These are phyloP conservation scores for Podiceps cristatus DNA, from an alignment of 2,113 vertebrate species.

Conservation along the genomic window DNA sequence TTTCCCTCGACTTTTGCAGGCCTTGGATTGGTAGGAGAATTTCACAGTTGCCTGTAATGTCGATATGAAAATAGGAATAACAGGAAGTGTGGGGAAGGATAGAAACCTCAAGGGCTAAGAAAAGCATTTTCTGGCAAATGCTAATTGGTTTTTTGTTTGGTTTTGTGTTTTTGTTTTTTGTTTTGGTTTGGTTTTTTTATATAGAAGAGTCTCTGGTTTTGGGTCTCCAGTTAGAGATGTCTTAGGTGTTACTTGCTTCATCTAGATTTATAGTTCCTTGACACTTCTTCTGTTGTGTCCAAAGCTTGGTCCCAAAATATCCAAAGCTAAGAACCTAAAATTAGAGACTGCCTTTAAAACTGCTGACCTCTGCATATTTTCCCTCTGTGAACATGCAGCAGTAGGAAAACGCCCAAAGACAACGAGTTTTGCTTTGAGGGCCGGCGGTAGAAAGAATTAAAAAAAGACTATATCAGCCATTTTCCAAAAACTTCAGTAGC, in stretches of 20 bases:
- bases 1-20: background rate
- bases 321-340: constrained; percentile 54
- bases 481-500: background rate
- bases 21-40: background rate
- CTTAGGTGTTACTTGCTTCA: constrained; percentile 55
- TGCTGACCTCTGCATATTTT: constrained; percentile 57
- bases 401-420: constrained; percentile 50
- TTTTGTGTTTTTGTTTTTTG: background rate
- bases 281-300: constrained; percentile 7
- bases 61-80: constrained; percentile 36
- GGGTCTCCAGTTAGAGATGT: background rate
- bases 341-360: constrained; percentile 60
- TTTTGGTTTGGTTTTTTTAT: background rate
- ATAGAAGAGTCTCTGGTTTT: background rate
- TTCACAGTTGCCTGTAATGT: background rate
- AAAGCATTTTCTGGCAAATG: background rate
- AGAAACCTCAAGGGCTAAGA: constrained; percentile 46
- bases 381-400: constrained; percentile 4
- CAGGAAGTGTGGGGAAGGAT: constrained; percentile 11
- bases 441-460: background rate
- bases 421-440: background rate
- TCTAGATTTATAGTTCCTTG: constrained; percentile 48
- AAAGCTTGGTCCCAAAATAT: constrained; percentile 51
- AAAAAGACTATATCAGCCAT: background rate
- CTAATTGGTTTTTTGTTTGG: background rate